Evolutionary conservation across 2,797 vertebrate genomes (phyloP).

Genomic region (Sebastes taczanowskii): DNA sequence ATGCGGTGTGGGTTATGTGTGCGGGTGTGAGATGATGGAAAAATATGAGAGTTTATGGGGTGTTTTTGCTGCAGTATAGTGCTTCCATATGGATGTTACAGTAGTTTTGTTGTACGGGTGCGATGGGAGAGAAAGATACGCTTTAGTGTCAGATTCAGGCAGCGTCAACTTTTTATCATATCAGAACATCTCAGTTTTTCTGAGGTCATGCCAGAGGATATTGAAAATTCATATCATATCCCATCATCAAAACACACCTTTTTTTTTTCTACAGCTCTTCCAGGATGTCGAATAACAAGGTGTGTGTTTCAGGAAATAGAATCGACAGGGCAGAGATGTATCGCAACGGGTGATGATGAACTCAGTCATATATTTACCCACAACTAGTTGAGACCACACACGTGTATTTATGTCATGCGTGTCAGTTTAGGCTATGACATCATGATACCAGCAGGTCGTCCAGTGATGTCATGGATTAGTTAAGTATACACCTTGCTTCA

Average conservation of each 20-base stretch:
- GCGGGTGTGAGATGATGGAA: constrained; percentile 54
- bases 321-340: background rate
- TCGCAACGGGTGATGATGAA: background rate
- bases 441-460: background rate
- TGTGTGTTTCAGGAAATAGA: background rate
- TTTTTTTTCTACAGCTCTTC: background rate
- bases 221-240: constrained; percentile 1
- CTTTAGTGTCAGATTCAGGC: constrained; percentile 28
- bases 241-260: background rate
- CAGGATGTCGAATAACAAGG: background rate
- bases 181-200: constrained; percentile 8
- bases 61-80: constrained; percentile 47
- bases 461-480: constrained; percentile 8
- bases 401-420: background rate
- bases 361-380: background rate
- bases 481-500: background rate
- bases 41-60: constrained; percentile 38
- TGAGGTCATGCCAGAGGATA: background rate
- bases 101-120: constrained; percentile 37
- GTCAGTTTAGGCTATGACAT: constrained; percentile 5
- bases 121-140: constrained; percentile 18
- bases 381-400: constrained; percentile 1
- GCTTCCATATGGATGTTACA: constrained; percentile 51
- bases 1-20: constrained; percentile 7
- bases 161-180: constrained; percentile 3